phyloP scores from a whole-genome alignment of 1,140 invertebrate species.

The Muscidifurax raptorellus region DNA sequence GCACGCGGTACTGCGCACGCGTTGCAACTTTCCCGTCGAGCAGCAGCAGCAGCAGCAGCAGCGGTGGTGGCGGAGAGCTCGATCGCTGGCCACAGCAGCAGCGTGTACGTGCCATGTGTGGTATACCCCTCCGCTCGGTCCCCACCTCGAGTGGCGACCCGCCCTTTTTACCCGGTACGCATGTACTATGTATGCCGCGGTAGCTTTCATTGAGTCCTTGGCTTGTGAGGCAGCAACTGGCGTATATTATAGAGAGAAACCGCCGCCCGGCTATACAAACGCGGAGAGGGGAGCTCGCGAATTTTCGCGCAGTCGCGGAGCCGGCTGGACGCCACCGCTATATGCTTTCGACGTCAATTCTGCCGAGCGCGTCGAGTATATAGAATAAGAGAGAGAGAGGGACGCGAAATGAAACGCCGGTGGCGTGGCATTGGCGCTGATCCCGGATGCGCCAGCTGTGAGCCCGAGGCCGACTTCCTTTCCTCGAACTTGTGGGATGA shows the following conservation, averaged over 20 bases:
- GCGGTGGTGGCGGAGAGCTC: background rate
- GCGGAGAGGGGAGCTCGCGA: background rate
- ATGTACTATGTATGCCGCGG: background rate
- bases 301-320: background rate
- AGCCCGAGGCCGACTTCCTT: background rate
- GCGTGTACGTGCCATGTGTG: conserved; percentile 38
- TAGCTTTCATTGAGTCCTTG: conserved; percentile 26
- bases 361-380: background rate
- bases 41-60: background rate
- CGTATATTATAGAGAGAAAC: background rate
- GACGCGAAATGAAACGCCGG: background rate
- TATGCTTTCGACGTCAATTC: conserved; percentile 47
- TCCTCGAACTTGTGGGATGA: background rate
- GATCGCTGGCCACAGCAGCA: background rate
- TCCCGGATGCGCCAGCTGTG: background rate
- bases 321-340: conserved; percentile 1
- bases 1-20: conserved; percentile 15
- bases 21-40: conserved; percentile 34
- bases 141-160: background rate
- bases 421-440: background rate
- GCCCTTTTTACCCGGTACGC: conserved; percentile 9
- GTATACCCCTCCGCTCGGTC: background rate
- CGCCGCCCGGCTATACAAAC: too few species aligned
- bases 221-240: background rate
- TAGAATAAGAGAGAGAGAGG: background rate